Base-by-base conservation (phyloP, 2,888 invertebrate species). In the Drosophila falleni region DNA sequence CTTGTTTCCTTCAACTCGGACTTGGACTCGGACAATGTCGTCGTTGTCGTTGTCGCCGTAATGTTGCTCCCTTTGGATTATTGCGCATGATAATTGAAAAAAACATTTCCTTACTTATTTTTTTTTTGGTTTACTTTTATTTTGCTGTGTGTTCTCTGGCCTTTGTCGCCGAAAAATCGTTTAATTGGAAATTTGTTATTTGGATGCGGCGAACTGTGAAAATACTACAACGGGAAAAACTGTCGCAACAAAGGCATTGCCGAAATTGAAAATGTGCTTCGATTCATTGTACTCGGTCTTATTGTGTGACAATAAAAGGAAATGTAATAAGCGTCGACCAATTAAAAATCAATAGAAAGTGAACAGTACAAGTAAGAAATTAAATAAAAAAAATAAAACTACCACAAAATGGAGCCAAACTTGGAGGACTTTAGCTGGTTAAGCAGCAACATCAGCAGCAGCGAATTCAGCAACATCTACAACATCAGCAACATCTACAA, bases 181-280 rank as follows among this genome's bases (percentile, higher is more conserved):
- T 72, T 81, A 81, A 87, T 87, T 74, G 74, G 65, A 83, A 86
- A 79, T 87, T 83, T 66, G 75, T 76, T 80, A 78, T 78, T 82
- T 62, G 68, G 55, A 65, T 26, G 66, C 75, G 67, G 26, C 73
- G 76, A 86, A 78, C 80, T 74, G 83, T 88, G 67, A 74, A 74
- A 66, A 75, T 64, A 68, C 50, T 23, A 23, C 23, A 65, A 54
- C 41, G 31, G 42, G 19, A 26, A 0, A 64, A 59, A 31, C 55
- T 37, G 51, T 58, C 66, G 60, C 55, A 44, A 61, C 54, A 31
- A 19, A 39, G 42, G 54, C 33, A 54, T 54, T 54, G 54, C 54
- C 41, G 13, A 71, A 74, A 71, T 58, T 67, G 55, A 65, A 77
- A 86, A 68, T 85, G 74, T 63, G 33, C 56, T 41, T 19, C 41